phyloP scores from a whole-genome alignment of 2,113 vertebrate genomes.

The Blennius ocellaris region DNA sequence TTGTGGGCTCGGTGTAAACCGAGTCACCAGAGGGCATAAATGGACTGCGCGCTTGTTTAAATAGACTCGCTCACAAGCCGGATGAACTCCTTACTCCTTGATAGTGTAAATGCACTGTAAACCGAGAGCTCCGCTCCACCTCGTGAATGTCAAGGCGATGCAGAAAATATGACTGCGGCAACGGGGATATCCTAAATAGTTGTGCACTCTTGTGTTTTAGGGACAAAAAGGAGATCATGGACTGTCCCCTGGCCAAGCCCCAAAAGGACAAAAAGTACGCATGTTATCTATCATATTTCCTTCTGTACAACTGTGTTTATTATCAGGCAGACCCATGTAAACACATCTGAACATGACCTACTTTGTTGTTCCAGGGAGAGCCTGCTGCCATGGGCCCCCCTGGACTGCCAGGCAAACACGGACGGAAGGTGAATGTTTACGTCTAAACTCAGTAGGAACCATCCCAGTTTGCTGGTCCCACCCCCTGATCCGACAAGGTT shows the following conservation, averaged over 20 bases:
- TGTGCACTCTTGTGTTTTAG: slow-evolving; percentile 81
- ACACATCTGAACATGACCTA: slow-evolving; percentile 5
- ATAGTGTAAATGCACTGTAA: slow-evolving; percentile 37
- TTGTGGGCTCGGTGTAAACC: slow-evolving; percentile 73
- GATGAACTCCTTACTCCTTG: slow-evolving; percentile 44
- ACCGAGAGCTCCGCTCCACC: slow-evolving; percentile 4
- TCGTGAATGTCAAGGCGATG: neutral
- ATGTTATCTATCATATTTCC: neutral
- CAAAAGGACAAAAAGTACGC: slow-evolving; percentile 90
- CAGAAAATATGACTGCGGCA: slow-evolving; percentile 10
- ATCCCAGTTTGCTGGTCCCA: neutral
- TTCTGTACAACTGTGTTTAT: neutral
- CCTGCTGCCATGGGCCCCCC: slow-evolving; percentile 84
- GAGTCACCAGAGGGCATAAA: slow-evolving; percentile 64
- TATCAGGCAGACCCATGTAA: neutral
- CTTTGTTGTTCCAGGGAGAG: slow-evolving; percentile 84
- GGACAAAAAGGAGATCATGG: slow-evolving; percentile 95
- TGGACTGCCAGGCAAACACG: slow-evolving; percentile 87
- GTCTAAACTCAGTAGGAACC: neutral
- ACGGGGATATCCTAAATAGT: neutral
- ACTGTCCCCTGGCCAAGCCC: slow-evolving; percentile 89
- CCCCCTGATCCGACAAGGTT: slow-evolving; percentile 16
- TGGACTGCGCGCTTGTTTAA: slow-evolving; percentile 67
- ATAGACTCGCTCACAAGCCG: slow-evolving; percentile 53
- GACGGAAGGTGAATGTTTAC: slow-evolving; percentile 88